These are phyloP conservation scores for Alligator mississippiensis DNA, from an alignment of 2,113 vertebrate genomes.

Conservation along the genomic window DNA sequence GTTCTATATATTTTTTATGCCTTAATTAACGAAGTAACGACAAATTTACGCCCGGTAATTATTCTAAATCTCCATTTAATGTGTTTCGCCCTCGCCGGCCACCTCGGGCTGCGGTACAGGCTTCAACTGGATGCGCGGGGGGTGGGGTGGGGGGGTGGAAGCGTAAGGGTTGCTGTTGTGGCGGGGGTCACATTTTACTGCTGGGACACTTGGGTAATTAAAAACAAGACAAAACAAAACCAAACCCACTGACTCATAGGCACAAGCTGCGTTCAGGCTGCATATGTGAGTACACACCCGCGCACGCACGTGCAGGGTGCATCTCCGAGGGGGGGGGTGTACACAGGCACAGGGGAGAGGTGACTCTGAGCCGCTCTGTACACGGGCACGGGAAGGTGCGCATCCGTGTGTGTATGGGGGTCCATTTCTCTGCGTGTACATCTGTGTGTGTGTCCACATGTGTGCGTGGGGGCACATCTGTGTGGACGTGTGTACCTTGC, in stretches of 20 bases:
- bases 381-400: too few relatives aligned
- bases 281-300: too few relatives aligned
- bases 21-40: slow-evolving; percentile 75
- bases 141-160: background rate
- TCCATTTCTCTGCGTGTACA: too few relatives aligned
- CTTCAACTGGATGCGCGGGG: background rate
- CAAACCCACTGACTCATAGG: too few relatives aligned
- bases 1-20: slow-evolving; percentile 79
- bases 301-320: too few relatives aligned
- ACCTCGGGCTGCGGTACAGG: background rate
- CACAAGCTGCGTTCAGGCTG: too few relatives aligned
- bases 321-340: too few relatives aligned
- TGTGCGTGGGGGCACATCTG: slow-evolving; percentile 30
- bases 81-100: background rate
- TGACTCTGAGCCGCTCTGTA: too few relatives aligned
- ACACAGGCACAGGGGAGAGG: too few relatives aligned
- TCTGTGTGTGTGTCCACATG: background rate
- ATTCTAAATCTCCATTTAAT: slow-evolving; percentile 15
- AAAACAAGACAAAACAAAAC: too few relatives aligned
- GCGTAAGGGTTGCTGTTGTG: background rate
- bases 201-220: background rate
- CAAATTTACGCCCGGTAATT: slow-evolving; percentile 65
- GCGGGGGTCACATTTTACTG: background rate
- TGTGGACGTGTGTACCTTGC: background rate
- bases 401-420: too few relatives aligned